A percentile compares a stretch with the other conserved stretches of the same genome.
These are phyloP conservation scores for Heliconius hermathena DNA, from an alignment of 1,140 invertebrate species.

Conservation along the genomic window DNA sequence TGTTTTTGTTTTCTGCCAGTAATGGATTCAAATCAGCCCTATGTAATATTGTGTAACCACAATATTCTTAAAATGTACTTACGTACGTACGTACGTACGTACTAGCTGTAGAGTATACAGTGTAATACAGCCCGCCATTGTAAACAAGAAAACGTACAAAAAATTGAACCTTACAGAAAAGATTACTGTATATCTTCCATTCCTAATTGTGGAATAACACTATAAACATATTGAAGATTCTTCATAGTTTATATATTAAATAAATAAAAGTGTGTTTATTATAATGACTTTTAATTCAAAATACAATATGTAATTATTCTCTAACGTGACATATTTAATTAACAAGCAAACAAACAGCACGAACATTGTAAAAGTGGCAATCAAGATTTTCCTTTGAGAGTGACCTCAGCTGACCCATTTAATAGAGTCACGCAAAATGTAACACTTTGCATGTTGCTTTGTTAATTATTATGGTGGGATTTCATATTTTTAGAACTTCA, in stretches of 20 bases:
- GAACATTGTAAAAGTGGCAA: constrained; percentile 13
- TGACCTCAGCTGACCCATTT: not conserved
- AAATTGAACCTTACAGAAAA: no score
- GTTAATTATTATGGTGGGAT: not conserved
- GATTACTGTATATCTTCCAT: no score
- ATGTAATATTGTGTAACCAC: no score
- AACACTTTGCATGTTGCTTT: constrained; percentile 11
- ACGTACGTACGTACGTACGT: no score
- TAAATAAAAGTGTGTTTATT: not conserved
- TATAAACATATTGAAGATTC: no score
- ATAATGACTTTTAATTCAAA: not conserved
- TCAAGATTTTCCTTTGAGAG: not conserved
- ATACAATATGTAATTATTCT: not conserved
- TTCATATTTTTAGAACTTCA: not conserved
- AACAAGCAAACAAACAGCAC: not conserved
- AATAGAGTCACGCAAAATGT: constrained; percentile 11
- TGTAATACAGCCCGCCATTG: no score
- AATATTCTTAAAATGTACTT: no score
- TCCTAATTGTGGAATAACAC: no score
- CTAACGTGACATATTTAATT: constrained; percentile 4
- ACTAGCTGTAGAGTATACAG: no score
- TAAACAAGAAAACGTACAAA: no score
- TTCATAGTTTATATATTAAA: not conserved
- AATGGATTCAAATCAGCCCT: no score
- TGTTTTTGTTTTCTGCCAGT: not conserved